Base-by-base conservation (phyloP, 2,797 vertebrate genomes). In the Galago senegalensis region DNA sequence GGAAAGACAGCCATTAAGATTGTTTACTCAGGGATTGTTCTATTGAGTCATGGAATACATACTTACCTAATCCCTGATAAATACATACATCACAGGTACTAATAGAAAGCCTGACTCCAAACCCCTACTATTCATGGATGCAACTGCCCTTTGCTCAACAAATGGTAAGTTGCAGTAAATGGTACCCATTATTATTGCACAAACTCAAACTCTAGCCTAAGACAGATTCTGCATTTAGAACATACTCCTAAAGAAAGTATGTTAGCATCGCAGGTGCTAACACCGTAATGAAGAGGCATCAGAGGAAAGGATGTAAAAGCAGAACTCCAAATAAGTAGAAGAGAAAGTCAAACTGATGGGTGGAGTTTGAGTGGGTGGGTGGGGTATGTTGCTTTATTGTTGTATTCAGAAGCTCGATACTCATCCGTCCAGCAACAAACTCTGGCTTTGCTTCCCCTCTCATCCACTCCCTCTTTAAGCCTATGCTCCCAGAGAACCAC, bases 181-280 rank as follows among this genome's bases (percentile, higher is more conserved):
- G n/a, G 21, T 60, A 73, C 7, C 53, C 16, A 61, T 90, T 85
- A 46, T 73, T 83, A 91, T 73, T 92, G 56, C 43, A 49, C 13
- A 87, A 53, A 60, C 5, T 96, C 72, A 91, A 83, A 81, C 18
- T 81, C 17, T 65, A 89, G 34, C 37, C 65, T 87, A 92, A 82
- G 53, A 69, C 17, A 81, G 29, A 17, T 10, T 81, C 53, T 72
- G n/a, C 10, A 69, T 73, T 72, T 70, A 86, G 11, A 86, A 13
- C 18, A 17, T 5, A 72, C 90, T 83, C 80, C 34, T 89, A 73
- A 94, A 72, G 46, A 94, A 95, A 70, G 58, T 67, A 61, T 43
- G 1, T 75, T 56, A 86, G 67, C n/a, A 37, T 76, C 29, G 63
- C 17, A 76, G n/a, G 46, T 72, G 46, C n/a, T 72, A 67, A 75